Conservation (phyloP, 2,113 vertebrate species). For the Percina caprodes region DNA sequence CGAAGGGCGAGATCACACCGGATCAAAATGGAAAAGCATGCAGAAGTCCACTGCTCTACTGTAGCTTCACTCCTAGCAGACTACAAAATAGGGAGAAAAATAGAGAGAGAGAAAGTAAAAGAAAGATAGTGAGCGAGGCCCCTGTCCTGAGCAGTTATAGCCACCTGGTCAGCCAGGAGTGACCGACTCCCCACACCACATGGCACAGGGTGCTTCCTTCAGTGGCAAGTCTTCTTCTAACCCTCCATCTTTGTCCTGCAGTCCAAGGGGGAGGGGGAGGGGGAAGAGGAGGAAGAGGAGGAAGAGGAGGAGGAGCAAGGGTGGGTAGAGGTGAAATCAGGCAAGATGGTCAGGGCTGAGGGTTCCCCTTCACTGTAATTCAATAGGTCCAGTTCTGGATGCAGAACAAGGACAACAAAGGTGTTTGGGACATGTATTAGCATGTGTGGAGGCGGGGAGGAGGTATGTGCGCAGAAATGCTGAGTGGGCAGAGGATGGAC, state of each 20-base stretch:
- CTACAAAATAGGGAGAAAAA: slow-evolving; percentile 65
- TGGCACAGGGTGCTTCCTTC: slow-evolving; percentile 63
- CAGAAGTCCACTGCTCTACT: slow-evolving; percentile 82
- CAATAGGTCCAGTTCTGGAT: slow-evolving; percentile 59
- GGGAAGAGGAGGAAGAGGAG: slow-evolving; percentile 10
- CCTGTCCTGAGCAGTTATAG: slow-evolving; percentile 77
- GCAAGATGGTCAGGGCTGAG: slow-evolving; percentile 53
- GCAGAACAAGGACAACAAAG: slow-evolving; percentile 39
- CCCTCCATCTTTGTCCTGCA: slow-evolving; percentile 73
- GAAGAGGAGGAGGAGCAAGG: slow-evolving; percentile 15
- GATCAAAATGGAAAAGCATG: slow-evolving; percentile 79
- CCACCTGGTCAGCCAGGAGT: slow-evolving; percentile 66
- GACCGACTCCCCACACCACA: slow-evolving; percentile 61
- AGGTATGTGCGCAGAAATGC: slow-evolving; percentile 60
- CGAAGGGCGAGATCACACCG: slow-evolving; percentile 67
- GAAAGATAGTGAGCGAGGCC: slow-evolving; percentile 55
- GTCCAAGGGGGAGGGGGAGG: slow-evolving; percentile 50
- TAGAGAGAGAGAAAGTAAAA: slow-evolving; percentile 49
- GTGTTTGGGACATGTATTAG: slow-evolving; percentile 43
- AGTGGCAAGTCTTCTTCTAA: slow-evolving; percentile 76
- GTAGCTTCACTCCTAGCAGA: slow-evolving; percentile 84
- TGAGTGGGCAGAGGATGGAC: slow-evolving; percentile 57
- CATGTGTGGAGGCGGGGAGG: slow-evolving; percentile 34
- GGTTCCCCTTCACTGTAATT: slow-evolving; percentile 47
- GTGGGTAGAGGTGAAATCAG: slow-evolving; percentile 33